These are phyloP conservation scores for Lipotes vexillifer DNA, from an alignment of 2,113 vertebrate species.

Conservation along the genomic window DNA sequence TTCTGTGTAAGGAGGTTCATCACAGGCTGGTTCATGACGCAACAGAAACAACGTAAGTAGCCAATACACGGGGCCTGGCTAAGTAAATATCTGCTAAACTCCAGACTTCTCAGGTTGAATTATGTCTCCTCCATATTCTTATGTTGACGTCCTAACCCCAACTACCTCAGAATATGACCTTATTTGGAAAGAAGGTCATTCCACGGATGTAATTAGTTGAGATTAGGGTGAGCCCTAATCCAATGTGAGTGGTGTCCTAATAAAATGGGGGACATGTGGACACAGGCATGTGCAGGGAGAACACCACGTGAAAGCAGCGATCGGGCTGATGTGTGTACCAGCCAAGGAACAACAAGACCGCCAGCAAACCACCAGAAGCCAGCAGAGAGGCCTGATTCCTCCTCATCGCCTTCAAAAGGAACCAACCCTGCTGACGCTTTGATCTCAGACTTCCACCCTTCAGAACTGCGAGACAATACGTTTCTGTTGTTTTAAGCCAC, in stretches of 20 bases:
- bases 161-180: background rate
- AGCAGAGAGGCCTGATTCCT: background rate
- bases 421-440: background rate
- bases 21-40: accelerated
- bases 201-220: background rate
- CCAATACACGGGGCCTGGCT: background rate
- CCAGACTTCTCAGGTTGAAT: background rate
- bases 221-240: background rate
- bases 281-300: accelerated
- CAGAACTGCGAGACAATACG: background rate
- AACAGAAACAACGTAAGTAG: background rate
- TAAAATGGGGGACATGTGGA: background rate
- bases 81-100: background rate
- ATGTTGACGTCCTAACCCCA: background rate
- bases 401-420: background rate
- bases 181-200: background rate
- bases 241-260: background rate
- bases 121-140: background rate
- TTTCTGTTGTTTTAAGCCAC: background rate
- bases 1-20: background rate
- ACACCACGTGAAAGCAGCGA: background rate
- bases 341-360: background rate
- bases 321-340: background rate
- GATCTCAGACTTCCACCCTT: background rate
- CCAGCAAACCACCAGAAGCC: background rate